Conservation (phyloP, 2,888 invertebrate species). For the Agelastica alni region DNA sequence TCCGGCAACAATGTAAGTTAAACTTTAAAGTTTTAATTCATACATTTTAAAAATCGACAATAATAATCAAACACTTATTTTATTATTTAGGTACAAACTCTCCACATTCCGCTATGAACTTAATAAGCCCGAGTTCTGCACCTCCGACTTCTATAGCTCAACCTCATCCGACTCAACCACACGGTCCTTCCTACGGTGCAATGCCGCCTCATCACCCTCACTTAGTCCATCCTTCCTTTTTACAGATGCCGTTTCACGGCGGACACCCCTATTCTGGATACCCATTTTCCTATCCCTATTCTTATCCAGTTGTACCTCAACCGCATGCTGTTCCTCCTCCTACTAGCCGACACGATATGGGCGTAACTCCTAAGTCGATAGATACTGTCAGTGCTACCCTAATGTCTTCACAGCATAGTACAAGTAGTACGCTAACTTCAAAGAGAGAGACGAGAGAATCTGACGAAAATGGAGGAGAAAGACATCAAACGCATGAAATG, state of each 20-base stretch:
- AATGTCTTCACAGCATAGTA: conserved; percentile 70
- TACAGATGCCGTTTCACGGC: conserved; percentile 66
- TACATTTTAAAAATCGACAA: neutral
- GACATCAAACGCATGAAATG: conserved; percentile 68
- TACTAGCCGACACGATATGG: conserved; percentile 42
- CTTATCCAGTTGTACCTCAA: conserved; percentile 74
- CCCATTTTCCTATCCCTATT: conserved; percentile 72
- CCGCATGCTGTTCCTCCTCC: conserved; percentile 76
- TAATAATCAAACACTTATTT: too few relatives aligned
- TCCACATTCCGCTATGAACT: conserved; percentile 65
- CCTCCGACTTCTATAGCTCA: conserved; percentile 67
- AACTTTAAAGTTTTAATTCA: neutral
- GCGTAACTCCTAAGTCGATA: conserved; percentile 43
- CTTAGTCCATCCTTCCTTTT: conserved; percentile 69
- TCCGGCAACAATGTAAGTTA: conserved; percentile 53
- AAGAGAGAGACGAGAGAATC: conserved; percentile 63
- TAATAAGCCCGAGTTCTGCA: conserved; percentile 61
- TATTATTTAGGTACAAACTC: conserved; percentile 49
- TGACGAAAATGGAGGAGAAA: conserved; percentile 56
- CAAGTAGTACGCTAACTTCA: conserved; percentile 72
- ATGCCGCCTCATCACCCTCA: conserved; percentile 73
- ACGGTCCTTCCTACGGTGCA: conserved; percentile 66
- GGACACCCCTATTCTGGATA: conserved; percentile 70
- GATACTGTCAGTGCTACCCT: conserved; percentile 70
- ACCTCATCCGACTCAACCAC: conserved; percentile 62